Evolutionary conservation across 2,888 invertebrate species (phyloP).

Genomic region (Stenodema calcarata): DNA sequence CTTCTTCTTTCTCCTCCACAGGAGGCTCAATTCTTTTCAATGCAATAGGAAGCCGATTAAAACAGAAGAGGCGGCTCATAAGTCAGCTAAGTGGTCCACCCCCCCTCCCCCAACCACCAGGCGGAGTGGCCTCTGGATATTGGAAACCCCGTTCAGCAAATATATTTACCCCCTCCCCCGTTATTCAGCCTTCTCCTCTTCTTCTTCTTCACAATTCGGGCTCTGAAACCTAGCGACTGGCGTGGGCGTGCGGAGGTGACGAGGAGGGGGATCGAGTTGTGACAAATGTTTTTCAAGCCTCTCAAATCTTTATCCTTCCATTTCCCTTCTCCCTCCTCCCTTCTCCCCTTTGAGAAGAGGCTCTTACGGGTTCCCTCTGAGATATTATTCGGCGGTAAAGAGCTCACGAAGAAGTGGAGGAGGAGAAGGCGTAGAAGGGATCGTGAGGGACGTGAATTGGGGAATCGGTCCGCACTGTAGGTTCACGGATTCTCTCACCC

Average conservation of each 20-base stretch:
- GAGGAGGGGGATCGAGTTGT: conserved; percentile 17
- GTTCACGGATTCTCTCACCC: not conserved
- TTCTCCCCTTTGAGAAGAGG: conserved; percentile 23
- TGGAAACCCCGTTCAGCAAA: conserved; percentile 5
- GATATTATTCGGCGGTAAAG: conserved; percentile 16
- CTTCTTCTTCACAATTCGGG: too few species aligned
- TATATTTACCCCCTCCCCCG: conserved; percentile 1
- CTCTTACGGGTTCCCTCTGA: conserved; percentile 15
- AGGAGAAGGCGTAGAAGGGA: not conserved
- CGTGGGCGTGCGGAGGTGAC: not conserved
- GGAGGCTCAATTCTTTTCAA: conserved; percentile 4
- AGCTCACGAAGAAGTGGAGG: not conserved
- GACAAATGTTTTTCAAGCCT: conserved; percentile 43
- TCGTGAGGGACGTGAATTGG: not conserved
- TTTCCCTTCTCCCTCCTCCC: too few species aligned
- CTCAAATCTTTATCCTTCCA: conserved; percentile 43
- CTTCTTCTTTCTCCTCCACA: too few species aligned
- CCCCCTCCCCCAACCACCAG: too few species aligned
- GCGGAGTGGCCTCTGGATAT: conserved; percentile 7
- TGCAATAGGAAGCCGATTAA: not conserved
- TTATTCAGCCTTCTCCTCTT: too few species aligned
- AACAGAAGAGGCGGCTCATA: not conserved
- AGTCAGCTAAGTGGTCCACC: not conserved
- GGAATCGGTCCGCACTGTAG: not conserved
- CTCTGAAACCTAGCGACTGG: too few species aligned